Evolutionary conservation across 2,113 vertebrate genomes (phyloP).

Genomic region (Lagopus muta): DNA sequence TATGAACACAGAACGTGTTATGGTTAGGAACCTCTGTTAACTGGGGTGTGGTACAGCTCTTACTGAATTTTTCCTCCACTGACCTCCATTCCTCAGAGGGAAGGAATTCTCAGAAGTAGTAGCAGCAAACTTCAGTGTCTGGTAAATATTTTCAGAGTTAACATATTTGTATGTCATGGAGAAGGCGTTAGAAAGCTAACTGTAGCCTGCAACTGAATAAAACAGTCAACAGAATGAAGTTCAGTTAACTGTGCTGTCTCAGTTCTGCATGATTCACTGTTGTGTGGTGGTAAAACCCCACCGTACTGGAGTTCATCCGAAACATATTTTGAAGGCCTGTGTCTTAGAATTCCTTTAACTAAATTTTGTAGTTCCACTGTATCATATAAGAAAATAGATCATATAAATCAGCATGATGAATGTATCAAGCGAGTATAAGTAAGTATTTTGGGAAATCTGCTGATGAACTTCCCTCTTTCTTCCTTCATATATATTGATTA

Average conservation of each 20-base stretch:
- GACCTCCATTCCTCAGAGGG: neutral
- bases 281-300: neutral
- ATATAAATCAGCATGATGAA: neutral
- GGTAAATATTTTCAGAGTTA: neutral
- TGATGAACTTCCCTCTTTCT: neutral
- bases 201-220: neutral
- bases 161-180: neutral
- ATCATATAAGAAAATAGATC: neutral
- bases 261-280: neutral
- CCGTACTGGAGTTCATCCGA: neutral
- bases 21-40: neutral
- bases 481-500: neutral
- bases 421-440: neutral
- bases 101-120: neutral
- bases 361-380: neutral
- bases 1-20: neutral
- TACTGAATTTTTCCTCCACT: neutral
- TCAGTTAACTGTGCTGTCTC: neutral
- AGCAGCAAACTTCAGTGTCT: neutral
- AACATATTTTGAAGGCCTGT: neutral
- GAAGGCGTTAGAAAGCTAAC: neutral
- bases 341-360: neutral
- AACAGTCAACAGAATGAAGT: neutral
- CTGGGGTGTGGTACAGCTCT: neutral
- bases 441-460: neutral